Conservation (phyloP, 2,797 vertebrate genomes). For the Sylvilagus floridanus region DNA sequence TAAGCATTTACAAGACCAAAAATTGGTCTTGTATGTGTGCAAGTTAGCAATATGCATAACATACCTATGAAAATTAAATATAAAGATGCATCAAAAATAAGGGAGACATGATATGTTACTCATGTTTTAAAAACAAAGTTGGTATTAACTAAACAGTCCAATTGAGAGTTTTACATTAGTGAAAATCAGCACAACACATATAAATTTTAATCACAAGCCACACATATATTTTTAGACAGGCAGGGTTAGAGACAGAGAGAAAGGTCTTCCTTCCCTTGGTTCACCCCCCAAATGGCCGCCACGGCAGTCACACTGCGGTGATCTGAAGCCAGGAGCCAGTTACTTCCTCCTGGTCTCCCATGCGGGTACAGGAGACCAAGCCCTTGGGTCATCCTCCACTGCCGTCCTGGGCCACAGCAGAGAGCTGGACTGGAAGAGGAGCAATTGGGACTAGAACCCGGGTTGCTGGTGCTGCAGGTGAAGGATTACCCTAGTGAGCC, state of each 20-base stretch:
- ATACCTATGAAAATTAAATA: neutral
- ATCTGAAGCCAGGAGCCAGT: too few species aligned
- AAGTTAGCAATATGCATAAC: neutral
- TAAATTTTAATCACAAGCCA: neutral
- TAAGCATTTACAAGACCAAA: neutral
- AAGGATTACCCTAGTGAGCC: too few species aligned
- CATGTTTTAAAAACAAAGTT: neutral
- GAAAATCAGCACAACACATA: neutral
- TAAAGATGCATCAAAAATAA: neutral
- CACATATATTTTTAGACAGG: neutral
- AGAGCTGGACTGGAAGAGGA: too few species aligned
- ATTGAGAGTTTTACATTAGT: neutral
- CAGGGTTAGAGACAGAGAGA: too few species aligned
- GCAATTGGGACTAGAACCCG: too few species aligned
- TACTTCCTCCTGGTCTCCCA: too few species aligned
- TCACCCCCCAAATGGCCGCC: too few species aligned
- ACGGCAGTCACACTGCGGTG: accelerated
- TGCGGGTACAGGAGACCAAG: too few species aligned
- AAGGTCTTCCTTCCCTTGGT: too few species aligned
- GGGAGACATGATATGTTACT: neutral
- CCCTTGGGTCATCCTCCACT: too few species aligned
- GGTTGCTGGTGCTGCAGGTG: too few species aligned
- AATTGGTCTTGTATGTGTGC: neutral
- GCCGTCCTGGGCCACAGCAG: too few species aligned
- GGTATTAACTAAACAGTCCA: neutral